Evolutionary conservation across 2,888 invertebrate species (phyloP), one percentile per base, ranked within the genome.

Genomic region (Theretra japonica): DNA sequence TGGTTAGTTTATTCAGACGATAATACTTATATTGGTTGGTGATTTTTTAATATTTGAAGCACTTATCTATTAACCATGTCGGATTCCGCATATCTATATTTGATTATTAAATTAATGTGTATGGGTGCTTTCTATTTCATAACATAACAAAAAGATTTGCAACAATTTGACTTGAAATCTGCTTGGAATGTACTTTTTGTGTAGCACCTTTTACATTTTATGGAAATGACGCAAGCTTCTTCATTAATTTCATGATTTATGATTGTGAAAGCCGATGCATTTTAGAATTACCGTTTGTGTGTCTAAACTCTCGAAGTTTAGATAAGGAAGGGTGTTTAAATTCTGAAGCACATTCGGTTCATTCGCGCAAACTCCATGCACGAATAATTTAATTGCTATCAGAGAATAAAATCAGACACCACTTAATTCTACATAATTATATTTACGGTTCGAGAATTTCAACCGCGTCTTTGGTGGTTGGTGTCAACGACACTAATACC

Each of bases 401-500:
- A 33, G n/a, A 33, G 33, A 33, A 62, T 62, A 62, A 62, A 33
- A 62, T 62, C 62, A 62, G 30, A 62, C n/a, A n/a, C 30, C 2
- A n/a, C 23, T 15, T 41, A 41, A 21, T 21, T 41, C 41, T 41
- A 41, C 41, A 41, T 41, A 41, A 65, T 65, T 65, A 41, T 65
- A 41, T 41, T 65, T 65, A 62, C 41, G 65, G 41, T 65, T 65
- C 23, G 41, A 23, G 23, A 65, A 21, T 41, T 48, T 17, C 17
- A 60, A 30, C 17, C 41, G 6, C 25, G 33, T 60, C 7, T 60
- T n/a, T 17, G 17, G 15, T 65, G 33, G 4, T 11, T 19, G 19
- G 33, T 71, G 65, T 65, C 56, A 71, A 56, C 62, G 70, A 65
- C 62, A 71, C 53, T 19, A 53, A 7, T 53, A 19, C 19, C 4